phyloP scores from a whole-genome alignment of 1,140 invertebrate genomes.

The Acromyrmex echinatior region DNA sequence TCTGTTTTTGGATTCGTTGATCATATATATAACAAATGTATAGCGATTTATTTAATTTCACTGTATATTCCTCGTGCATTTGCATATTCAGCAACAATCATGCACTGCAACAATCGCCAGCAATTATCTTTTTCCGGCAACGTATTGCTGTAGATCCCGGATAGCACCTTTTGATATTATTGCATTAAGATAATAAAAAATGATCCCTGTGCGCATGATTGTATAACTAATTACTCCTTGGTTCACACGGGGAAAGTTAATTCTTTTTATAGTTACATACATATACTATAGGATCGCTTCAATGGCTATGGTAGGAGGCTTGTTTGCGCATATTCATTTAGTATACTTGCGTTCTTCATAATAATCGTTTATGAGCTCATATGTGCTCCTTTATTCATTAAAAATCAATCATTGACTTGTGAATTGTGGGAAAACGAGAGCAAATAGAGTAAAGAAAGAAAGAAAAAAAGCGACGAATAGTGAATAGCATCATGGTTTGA shows the following conservation, averaged over 20 bases:
- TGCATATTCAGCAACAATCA: not conserved
- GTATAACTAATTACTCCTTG: conserved; percentile 28
- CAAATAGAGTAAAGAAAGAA: not conserved
- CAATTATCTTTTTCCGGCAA: not conserved
- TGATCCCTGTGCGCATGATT: not conserved
- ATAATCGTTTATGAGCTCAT: not conserved
- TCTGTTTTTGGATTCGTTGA: not conserved
- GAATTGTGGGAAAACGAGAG: no score
- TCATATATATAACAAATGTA: not conserved
- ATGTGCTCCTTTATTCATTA: not conserved
- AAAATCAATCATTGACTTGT: conserved; percentile 1
- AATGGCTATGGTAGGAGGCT: not conserved
- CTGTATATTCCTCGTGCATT: not conserved
- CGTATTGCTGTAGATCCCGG: not conserved
- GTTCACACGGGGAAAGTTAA: not conserved
- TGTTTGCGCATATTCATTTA: conserved; percentile 17
- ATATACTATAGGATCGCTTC: not conserved
- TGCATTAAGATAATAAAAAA: conserved; percentile 15
- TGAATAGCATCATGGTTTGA: not conserved
- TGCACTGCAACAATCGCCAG: not conserved
- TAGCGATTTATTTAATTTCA: not conserved
- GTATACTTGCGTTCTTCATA: not conserved
- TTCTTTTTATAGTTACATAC: not conserved
- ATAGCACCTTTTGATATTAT: not conserved
- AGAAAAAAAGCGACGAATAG: not conserved